Percentiles rank a stretch among this genome's conserved stretches.
Evolutionary conservation across 2,888 invertebrate genomes (phyloP).

Genomic region (Ryuthela nishihirai): DNA sequence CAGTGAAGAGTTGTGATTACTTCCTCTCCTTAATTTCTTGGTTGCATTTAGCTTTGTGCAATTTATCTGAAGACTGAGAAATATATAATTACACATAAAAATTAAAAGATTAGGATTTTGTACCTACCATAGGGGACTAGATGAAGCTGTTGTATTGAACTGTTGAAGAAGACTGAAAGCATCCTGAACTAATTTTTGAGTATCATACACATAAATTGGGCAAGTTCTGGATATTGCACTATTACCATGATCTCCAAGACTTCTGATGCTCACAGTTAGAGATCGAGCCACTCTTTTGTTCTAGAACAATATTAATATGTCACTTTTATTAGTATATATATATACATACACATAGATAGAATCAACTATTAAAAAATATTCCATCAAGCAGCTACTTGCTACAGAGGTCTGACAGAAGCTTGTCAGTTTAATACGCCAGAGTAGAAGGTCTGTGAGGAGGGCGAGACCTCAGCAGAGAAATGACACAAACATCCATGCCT

Average conservation of each 20-base stretch:
- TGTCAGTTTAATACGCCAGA: no score
- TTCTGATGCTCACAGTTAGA: constrained; percentile 27
- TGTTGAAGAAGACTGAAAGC: constrained; percentile 17
- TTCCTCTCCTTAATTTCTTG: no score
- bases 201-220: constrained; percentile 26
- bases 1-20: no score
- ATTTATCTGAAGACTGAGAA: not conserved
- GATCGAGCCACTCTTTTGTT: constrained; percentile 37
- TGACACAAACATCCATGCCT: no score
- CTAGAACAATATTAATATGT: not conserved
- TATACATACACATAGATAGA: not conserved
- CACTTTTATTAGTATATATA: not conserved
- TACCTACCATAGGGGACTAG: constrained; percentile 21
- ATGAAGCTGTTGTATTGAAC: constrained; percentile 18
- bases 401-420: no score
- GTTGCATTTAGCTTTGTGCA: not conserved
- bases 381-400: not conserved
- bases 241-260: constrained; percentile 3
- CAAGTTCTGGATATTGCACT: constrained; percentile 14
- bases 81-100: not conserved
- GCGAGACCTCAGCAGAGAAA: no score
- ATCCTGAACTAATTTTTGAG: constrained; percentile 28
- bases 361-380: not conserved
- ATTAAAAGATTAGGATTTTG: not conserved
- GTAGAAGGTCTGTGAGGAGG: no score